These are phyloP conservation scores for Perizoma flavofasciatum DNA, from an alignment of 2,888 invertebrate genomes.

Conservation along the genomic window DNA sequence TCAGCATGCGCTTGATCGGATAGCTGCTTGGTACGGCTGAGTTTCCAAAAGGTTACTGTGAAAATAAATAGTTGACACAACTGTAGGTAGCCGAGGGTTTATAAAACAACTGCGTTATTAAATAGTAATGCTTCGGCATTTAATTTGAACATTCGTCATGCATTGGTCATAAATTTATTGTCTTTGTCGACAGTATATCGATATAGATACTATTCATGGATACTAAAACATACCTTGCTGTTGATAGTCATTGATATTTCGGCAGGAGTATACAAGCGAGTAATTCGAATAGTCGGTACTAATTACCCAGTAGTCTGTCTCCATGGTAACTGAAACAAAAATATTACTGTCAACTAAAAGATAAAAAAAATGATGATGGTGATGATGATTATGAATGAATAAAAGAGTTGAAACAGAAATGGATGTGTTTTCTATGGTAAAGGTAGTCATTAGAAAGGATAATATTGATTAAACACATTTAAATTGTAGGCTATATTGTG, in stretches of 20 bases:
- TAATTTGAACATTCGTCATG: no score
- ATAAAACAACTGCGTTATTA: neutral
- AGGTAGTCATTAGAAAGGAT: no score
- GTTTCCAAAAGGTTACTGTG: conserved; percentile 61
- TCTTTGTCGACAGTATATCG: neutral
- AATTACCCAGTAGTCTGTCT: conserved; percentile 83
- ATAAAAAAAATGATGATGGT: neutral
- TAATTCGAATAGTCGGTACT: conserved; percentile 85
- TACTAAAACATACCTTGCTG: conserved; percentile 32
- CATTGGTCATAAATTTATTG: neutral
- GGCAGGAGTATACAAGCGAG: conserved; percentile 46
- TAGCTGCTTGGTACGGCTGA: conserved; percentile 54
- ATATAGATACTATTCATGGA: neutral
- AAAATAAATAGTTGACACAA: conserved; percentile 35
- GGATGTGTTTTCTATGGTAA: no score
- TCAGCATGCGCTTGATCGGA: conserved; percentile 46
- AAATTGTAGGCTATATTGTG: no score
- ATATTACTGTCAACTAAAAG: neutral
- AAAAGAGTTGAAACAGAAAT: no score
- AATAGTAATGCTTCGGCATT: neutral
- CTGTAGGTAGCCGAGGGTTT: neutral
- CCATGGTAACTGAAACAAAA: conserved; percentile 46
- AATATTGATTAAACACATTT: no score
- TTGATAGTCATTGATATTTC: conserved; percentile 32
- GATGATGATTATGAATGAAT: neutral